A percentile compares a stretch with the other conserved stretches of the same genome.
Evolutionary conservation across 2,113 vertebrate genomes (phyloP).

Genomic region (Acrocephalus kingi): DNA sequence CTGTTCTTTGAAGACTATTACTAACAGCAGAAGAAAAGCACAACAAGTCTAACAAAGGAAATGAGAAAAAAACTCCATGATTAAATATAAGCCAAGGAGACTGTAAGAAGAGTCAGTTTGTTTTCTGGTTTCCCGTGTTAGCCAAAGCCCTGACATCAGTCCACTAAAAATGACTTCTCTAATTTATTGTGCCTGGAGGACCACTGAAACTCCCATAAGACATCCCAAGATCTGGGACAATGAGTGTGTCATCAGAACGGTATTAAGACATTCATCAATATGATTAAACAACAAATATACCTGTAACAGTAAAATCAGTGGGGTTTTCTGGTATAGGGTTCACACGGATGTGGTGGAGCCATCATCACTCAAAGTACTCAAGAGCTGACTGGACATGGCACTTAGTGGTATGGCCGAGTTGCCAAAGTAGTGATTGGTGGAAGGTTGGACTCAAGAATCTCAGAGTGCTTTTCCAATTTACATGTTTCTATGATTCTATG

Average conservation of each 20-base stretch:
- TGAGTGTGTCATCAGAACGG: background rate
- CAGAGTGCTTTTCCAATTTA: background rate
- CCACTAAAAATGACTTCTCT: background rate
- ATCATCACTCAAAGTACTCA: background rate
- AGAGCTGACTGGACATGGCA: background rate
- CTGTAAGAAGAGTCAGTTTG: background rate
- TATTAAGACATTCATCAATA: background rate
- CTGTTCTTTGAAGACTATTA: background rate
- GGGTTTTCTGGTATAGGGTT: background rate
- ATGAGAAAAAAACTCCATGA: background rate
- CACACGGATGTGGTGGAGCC: background rate
- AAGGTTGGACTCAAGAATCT: background rate
- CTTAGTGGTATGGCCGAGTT: background rate
- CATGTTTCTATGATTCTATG: background rate
- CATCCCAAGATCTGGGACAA: background rate
- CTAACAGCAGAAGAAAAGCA: background rate
- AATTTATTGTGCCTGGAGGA: background rate
- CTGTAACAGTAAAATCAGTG: background rate
- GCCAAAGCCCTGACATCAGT: background rate
- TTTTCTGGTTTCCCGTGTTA: background rate
- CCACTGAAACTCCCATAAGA: background rate
- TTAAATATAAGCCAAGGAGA: background rate
- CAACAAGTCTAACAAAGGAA: background rate
- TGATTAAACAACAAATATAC: background rate
- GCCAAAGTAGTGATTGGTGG: fast-evolving